Base-by-base conservation (phyloP, 2,888 invertebrate genomes). In the Cheilosia variabilis region DNA sequence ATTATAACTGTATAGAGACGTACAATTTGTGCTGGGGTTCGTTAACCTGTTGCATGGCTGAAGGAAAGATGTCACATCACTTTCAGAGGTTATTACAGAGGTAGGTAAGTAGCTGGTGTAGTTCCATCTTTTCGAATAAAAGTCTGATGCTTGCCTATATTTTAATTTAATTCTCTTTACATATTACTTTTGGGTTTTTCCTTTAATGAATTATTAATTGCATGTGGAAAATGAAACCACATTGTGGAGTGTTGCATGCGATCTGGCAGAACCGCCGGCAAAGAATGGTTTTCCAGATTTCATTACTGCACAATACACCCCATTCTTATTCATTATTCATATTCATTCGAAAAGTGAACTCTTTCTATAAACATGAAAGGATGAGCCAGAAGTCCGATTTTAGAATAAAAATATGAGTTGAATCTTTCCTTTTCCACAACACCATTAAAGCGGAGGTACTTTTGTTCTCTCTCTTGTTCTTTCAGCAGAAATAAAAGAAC, bases 1-100 rank as follows among this genome's bases (percentile, higher is more conserved):
- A 86, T 86, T 86, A 81, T 86, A 86, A 86, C 86, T 77, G 86
- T 81, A 27, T 43, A 15, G 47, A 58, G 17, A 57, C 10, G 13
- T 31, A 17, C n/a, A 7, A 1, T 34, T 17, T 45, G 10, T 57
- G 15, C 31, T 68, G 52, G 57, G 41, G 86, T 86, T 86, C 81
- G 58, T 81, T 77, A 72, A 72, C 81, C 86, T 78, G 68, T 68
- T 62, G 53, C 68, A 22, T 60, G 58, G 41, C 55, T 53, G 57
- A 76, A 47, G 41, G 52, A 62, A 53, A 72, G 77, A 78, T 78
- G 66, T 78, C 62, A 65, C 52, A 71, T 71, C 58, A 45, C 37
- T 34, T 34, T 27, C 27, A 27, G 27, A 27, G 27, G 27, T 27
- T 27, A 27, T 27, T 6, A 27, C 27, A 6, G 27, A 27, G 27